Conservation (phyloP, 92 coral and sea anemone species). For the Nematostella vectensis region DNA sequence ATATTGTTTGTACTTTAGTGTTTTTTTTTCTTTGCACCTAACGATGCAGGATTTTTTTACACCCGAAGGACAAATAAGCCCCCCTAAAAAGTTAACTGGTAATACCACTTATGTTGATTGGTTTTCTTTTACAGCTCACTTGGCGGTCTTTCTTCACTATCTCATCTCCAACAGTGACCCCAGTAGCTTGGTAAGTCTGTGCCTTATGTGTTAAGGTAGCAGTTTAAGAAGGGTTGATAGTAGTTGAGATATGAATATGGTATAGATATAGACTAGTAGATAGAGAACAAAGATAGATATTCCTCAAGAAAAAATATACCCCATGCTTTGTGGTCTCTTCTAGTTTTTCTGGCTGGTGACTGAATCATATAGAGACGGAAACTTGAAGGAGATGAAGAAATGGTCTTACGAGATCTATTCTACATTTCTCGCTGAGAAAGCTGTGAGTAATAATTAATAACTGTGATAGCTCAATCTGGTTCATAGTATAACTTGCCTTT, state of each 20-base stretch:
- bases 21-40: too few species aligned
- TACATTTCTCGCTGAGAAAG: conserved; percentile 86
- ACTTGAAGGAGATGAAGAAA: conserved; percentile 86
- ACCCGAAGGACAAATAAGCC: too few species aligned
- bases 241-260: too few species aligned
- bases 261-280: too few species aligned
- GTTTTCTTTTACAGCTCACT: conserved; percentile 62
- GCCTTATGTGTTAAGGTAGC: background rate
- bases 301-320: too few species aligned
- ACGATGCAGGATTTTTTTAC: too few species aligned
- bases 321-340: too few species aligned
- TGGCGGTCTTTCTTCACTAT: conserved; percentile 95
- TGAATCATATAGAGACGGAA: conserved; percentile 92
- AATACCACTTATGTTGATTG: background rate
- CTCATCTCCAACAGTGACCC: conserved; percentile 96
- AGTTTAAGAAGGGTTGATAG: too few species aligned
- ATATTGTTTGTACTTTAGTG: too few species aligned
- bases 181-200: conserved; percentile 80
- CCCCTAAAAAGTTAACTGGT: background rate
- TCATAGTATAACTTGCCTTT: too few species aligned
- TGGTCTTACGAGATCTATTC: conserved; percentile 99
- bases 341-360: conserved; percentile 99
- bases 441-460: conserved; percentile 57
- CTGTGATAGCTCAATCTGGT: too few species aligned
- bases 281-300: too few species aligned